Conservation (phyloP, 2,888 invertebrate genomes). For the Phaedon cochleariae region DNA sequence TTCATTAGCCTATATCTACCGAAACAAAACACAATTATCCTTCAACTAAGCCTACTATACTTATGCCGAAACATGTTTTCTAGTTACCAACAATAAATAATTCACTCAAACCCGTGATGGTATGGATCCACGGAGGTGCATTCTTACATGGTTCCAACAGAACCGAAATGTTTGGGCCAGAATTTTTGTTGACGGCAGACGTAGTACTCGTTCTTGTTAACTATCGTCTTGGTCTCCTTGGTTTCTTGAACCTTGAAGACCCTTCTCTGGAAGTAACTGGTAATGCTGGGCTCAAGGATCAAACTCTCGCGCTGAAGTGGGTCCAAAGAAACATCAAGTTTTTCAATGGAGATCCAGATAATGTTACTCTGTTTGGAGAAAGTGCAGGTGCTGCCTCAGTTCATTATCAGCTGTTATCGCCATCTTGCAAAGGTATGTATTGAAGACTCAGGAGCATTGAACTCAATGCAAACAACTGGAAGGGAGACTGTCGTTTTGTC, state of each 20-base stretch:
- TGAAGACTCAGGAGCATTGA: too few relatives aligned
- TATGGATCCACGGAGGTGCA: constrained; percentile 60
- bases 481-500: too few relatives aligned
- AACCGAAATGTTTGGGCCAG: constrained; percentile 59
- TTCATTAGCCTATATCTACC: too few relatives aligned
- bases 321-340: constrained; percentile 62
- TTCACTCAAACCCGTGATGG: constrained; percentile 56
- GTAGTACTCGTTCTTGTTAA: constrained; percentile 62
- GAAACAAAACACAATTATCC: too few relatives aligned
- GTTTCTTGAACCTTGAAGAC: constrained; percentile 64
- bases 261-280: constrained; percentile 63
- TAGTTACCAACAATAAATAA: constrained; percentile 30
- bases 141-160: constrained; percentile 51
- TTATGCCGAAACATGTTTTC: constrained; percentile 13
- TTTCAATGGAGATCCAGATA: constrained; percentile 48
- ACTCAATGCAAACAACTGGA: too few relatives aligned
- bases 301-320: constrained; percentile 65
- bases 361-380: constrained; percentile 56
- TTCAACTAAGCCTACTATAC: too few relatives aligned
- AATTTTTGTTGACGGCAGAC: constrained; percentile 62
- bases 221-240: constrained; percentile 63
- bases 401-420: constrained; percentile 34
- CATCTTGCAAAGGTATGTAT: constrained; percentile 34
- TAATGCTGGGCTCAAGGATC: constrained; percentile 66
- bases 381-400: constrained; percentile 35